These are phyloP conservation scores for Todus mexicanus DNA, from an alignment of 2,797 vertebrate genomes.

Conservation along the genomic window DNA sequence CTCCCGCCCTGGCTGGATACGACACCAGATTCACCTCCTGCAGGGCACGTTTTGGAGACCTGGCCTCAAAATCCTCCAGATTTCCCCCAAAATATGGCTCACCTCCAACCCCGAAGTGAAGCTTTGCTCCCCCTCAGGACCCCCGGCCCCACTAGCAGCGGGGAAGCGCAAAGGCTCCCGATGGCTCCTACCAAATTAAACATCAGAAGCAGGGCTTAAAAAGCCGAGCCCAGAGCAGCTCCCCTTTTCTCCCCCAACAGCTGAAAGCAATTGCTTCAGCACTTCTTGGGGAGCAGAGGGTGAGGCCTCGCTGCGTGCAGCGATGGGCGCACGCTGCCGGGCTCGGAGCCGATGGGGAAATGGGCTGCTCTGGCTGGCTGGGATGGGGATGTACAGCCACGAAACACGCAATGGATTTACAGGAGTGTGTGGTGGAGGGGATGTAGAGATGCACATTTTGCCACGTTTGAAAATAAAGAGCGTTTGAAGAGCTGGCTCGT, in stretches of 20 bases:
- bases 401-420: accelerated
- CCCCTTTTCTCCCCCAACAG: neutral
- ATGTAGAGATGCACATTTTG: neutral
- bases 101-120: no score
- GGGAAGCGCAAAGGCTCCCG: accelerated
- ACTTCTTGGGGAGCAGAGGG: neutral
- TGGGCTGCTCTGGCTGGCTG: neutral
- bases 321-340: accelerated
- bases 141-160: no score
- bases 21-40: no score
- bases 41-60: accelerated
- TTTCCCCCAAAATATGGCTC: neutral
- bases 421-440: neutral
- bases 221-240: neutral
- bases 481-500: neutral
- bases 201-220: neutral
- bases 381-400: neutral
- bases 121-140: no score
- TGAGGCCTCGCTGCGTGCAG: neutral
- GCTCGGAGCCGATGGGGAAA: neutral
- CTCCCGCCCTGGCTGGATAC: neutral
- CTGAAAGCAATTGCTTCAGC: neutral
- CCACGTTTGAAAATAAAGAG: neutral
- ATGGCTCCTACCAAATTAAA: neutral
- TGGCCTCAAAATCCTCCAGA: neutral